Evolutionary conservation across 2,888 invertebrate species (phyloP).

Genomic region (Chrysotoxum bicinctum): DNA sequence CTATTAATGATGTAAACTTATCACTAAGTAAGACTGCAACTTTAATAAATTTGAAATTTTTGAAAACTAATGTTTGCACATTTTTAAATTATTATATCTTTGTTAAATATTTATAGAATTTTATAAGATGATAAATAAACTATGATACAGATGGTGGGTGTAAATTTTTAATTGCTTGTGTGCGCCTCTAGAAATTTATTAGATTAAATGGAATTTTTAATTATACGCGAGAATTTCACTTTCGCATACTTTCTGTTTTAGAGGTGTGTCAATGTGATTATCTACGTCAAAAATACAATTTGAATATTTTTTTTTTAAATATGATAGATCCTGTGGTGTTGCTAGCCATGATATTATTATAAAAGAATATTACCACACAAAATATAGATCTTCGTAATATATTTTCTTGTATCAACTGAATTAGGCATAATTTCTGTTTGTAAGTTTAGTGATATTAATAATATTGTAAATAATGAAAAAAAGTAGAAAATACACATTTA

Average conservation of each 20-base stretch:
- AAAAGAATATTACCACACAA: too few relatives aligned
- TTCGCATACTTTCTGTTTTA: neutral
- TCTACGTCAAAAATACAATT: neutral
- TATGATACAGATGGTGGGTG: neutral
- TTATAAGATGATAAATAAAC: neutral
- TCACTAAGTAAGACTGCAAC: conserved; percentile 8
- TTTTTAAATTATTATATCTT: neutral
- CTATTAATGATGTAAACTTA: neutral
- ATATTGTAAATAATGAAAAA: too few relatives aligned
- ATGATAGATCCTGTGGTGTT: too few relatives aligned
- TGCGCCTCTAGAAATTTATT: neutral
- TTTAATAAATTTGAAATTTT: neutral
- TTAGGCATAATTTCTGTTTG: too few relatives aligned
- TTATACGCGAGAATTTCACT: neutral
- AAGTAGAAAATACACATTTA: too few relatives aligned
- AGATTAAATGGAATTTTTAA: neutral
- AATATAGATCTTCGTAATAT: too few relatives aligned
- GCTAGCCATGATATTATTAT: too few relatives aligned
- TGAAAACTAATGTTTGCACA: neutral
- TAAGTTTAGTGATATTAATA: too few relatives aligned
- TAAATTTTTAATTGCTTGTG: neutral
- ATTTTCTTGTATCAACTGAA: too few relatives aligned
- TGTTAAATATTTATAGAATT: neutral
- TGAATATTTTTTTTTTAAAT: neutral
- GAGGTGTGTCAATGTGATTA: neutral